Conservation (phyloP, 1,140 invertebrate genomes). For the Andrena cerasifolii region DNA sequence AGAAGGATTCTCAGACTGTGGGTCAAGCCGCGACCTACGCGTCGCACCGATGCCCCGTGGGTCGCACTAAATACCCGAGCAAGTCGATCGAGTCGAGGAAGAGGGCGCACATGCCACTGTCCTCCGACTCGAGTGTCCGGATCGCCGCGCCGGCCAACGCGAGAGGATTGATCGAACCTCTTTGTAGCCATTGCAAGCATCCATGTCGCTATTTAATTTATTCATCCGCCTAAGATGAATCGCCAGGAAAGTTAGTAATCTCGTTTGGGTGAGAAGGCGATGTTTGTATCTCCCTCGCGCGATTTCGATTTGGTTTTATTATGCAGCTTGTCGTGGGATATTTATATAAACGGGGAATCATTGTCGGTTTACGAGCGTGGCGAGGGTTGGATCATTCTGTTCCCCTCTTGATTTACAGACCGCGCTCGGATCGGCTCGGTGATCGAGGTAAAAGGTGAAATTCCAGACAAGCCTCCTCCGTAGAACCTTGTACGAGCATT, state of each 20-base stretch:
- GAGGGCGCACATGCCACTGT: no score
- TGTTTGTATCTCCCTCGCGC: background rate
- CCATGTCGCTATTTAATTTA: background rate
- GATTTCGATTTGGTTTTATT: background rate
- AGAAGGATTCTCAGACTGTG: constrained; percentile 64
- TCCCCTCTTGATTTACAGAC: background rate
- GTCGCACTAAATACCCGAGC: constrained; percentile 33
- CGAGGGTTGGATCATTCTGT: background rate
- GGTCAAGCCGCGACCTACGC: constrained; percentile 76
- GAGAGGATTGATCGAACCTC: background rate
- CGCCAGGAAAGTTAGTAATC: background rate
- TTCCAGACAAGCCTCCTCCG: constrained; percentile 38
- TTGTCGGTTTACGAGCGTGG: background rate
- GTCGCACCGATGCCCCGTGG: constrained; percentile 41
- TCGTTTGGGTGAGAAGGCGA: background rate
- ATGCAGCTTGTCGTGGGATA: background rate
- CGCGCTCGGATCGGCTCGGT: constrained; percentile 5
- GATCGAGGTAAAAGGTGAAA: constrained; percentile 51
- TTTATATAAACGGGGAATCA: constrained; percentile 11
- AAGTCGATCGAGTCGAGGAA: background rate
- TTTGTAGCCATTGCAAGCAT: no score
- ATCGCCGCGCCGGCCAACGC: background rate
- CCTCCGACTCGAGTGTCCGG: constrained; percentile 20
- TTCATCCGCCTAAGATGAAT: no score
- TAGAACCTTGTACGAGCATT: constrained; percentile 20